phyloP scores from a whole-genome alignment of 23 tunicate genomes.

The Trididemnum nubilum region DNA sequence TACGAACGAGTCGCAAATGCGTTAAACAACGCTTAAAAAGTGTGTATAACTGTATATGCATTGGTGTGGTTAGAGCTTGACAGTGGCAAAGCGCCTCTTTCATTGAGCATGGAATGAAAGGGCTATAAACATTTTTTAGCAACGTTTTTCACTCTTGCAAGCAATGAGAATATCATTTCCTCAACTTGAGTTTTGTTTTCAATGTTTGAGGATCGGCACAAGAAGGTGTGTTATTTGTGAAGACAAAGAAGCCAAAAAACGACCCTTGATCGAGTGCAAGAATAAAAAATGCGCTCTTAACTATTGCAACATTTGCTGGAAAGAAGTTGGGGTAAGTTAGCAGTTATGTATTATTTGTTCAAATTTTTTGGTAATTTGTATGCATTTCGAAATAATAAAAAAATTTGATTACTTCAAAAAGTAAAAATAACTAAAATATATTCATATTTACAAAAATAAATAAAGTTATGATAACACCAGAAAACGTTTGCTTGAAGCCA shows the following conservation, averaged over 20 bases:
- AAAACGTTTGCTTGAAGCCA: not conserved
- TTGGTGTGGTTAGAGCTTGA: no score
- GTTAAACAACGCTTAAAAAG: no score
- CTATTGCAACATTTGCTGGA: constrained; percentile 73
- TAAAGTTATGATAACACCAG: not conserved
- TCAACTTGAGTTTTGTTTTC: not conserved
- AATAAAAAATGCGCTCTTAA: constrained; percentile 39
- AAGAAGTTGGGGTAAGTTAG: constrained; percentile 68
- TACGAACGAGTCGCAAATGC: no score
- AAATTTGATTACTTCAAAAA: not conserved
- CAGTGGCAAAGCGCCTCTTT: no score
- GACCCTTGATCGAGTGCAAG: constrained; percentile 32
- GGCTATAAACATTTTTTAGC: no score
- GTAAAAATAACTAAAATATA: not conserved
- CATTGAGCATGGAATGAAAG: no score
- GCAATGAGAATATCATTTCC: constrained; percentile 37
- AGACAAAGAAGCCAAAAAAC: constrained; percentile 28
- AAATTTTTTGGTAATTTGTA: no score
- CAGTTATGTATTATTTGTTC: not conserved
- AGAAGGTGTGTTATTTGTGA: constrained; percentile 69
- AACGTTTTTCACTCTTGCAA: constrained; percentile 59
- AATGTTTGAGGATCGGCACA: constrained; percentile 43
- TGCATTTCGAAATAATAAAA: not conserved
- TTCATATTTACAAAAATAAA: not conserved
- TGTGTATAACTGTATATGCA: no score